Conservation (phyloP, 2,888 invertebrate genomes). For the Mesochorus sp. region DNA sequence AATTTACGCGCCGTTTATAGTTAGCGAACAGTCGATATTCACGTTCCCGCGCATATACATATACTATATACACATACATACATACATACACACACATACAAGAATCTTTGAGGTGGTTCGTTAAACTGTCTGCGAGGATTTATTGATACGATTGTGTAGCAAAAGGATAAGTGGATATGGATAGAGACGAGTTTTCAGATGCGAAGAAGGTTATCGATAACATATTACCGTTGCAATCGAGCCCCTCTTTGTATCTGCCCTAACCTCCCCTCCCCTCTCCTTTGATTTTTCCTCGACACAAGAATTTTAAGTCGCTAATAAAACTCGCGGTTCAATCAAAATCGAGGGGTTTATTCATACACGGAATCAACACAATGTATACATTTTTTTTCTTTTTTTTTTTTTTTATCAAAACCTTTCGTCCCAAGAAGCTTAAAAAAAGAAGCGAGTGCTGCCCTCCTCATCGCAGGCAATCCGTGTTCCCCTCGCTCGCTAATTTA, state of each 20-base stretch:
- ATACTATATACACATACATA: not conserved
- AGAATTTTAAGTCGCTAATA: constrained; percentile 3
- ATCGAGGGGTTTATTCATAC: constrained; percentile 21
- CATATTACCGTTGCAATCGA: constrained; percentile 78
- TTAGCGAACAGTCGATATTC: not conserved
- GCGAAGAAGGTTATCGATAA: constrained; percentile 73
- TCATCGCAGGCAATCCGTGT: not conserved
- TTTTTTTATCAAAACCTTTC: no score
- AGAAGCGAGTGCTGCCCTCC: no score
- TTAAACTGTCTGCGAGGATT: constrained; percentile 80
- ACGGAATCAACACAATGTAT: not conserved
- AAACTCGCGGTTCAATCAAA: not conserved
- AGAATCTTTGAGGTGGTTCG: constrained; percentile 75
- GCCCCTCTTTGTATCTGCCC: constrained; percentile 30
- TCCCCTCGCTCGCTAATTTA: constrained; percentile 46
- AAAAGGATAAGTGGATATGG: constrained; percentile 69
- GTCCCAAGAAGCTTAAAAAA: not conserved
- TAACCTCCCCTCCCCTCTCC: not conserved
- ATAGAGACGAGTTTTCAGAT: constrained; percentile 43
- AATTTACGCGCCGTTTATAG: not conserved
- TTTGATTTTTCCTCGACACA: constrained; percentile 11
- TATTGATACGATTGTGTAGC: constrained; percentile 75
- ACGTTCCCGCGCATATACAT: no score
- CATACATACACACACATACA: not conserved
- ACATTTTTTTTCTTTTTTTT: no score